Percentiles rank a stretch among this genome's conserved stretches.
phyloP scores from a whole-genome alignment of 1,140 invertebrate species.

The Littorina saxatilis region DNA sequence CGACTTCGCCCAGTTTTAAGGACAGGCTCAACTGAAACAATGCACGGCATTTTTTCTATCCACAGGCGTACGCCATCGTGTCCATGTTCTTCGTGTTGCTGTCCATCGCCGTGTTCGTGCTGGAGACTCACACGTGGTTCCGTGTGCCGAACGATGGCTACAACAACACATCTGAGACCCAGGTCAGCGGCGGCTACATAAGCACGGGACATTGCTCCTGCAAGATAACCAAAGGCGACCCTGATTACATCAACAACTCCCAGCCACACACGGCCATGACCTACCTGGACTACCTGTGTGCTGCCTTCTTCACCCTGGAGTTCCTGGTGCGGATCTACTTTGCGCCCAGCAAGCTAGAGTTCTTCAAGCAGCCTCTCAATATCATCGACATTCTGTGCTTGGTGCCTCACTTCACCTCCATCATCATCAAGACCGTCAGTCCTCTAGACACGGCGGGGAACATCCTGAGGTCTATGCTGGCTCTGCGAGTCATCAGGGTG shows the following conservation, averaged over 20 bases:
- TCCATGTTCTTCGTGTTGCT: slow-evolving; percentile 73
- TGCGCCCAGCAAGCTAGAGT: slow-evolving; percentile 64
- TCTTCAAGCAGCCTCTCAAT: slow-evolving; percentile 66
- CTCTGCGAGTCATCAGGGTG: slow-evolving; percentile 67
- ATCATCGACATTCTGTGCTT: slow-evolving; percentile 73
- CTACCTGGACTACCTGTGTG: slow-evolving; percentile 68
- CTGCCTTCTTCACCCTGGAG: slow-evolving; percentile 70
- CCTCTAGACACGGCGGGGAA: slow-evolving; percentile 54
- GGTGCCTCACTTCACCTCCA: slow-evolving; percentile 68
- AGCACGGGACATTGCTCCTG: slow-evolving; percentile 57
- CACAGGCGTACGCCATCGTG: slow-evolving; percentile 68
- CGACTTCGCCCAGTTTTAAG: too few species aligned
- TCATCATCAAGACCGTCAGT: slow-evolving; percentile 65
- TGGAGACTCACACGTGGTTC: slow-evolving; percentile 71
- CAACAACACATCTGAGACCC: slow-evolving; percentile 47
- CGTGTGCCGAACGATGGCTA: slow-evolving; percentile 54
- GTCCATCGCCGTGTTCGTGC: slow-evolving; percentile 71
- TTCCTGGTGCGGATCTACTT: slow-evolving; percentile 64
- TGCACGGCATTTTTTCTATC: slow-evolving; percentile 26
- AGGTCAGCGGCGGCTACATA: slow-evolving; percentile 24
- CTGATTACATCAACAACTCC: slow-evolving; percentile 53
- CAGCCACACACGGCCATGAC: slow-evolving; percentile 66
- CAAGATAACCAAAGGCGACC: slow-evolving; percentile 37
- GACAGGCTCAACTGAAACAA: too few species aligned
- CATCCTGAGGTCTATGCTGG: slow-evolving; percentile 65